Evolutionary conservation across 2,797 vertebrate genomes (phyloP).

Genomic region (Sarcophilus harrisii): DNA sequence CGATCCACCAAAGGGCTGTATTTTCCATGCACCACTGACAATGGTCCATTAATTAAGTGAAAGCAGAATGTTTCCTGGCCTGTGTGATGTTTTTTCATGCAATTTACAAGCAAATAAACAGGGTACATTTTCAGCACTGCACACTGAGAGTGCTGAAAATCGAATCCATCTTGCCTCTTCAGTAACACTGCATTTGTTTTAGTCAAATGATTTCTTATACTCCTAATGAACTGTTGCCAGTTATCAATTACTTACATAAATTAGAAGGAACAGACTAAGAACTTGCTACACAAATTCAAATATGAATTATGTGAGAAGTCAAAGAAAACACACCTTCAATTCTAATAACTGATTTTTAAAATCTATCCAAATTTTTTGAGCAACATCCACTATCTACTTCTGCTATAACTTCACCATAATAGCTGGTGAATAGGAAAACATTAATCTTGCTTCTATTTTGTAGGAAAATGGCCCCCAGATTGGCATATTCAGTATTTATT

Average conservation of each 20-base stretch:
- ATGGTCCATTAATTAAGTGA: conserved; percentile 45
- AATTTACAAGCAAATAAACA: background rate
- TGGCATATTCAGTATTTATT: conserved; percentile 3
- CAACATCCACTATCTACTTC: conserved; percentile 32
- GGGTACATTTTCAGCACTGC: conserved; percentile 18
- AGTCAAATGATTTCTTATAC: conserved; percentile 34
- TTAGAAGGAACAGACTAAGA: conserved; percentile 41
- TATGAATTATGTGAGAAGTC: background rate
- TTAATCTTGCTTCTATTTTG: conserved; percentile 19
- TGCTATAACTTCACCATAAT: conserved; percentile 43
- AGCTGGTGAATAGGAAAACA: conserved; percentile 30
- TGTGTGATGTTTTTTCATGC: background rate
- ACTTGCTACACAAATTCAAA: background rate
- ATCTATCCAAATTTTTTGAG: conserved; percentile 50
- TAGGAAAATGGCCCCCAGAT: conserved; percentile 15
- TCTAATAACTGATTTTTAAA: conserved; percentile 48
- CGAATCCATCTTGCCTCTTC: conserved; percentile 32
- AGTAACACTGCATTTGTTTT: conserved; percentile 29
- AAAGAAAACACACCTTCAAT: conserved; percentile 44
- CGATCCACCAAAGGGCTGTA: conserved; percentile 44
- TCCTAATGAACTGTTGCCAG: conserved; percentile 76
- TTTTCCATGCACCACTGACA: conserved; percentile 56
- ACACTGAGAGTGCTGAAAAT: conserved; percentile 9
- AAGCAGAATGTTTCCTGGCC: conserved; percentile 50
- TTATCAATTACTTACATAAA: conserved; percentile 76